Evolutionary conservation across 2,888 invertebrate genomes (phyloP).

Genomic region (Polia nebulosa): DNA sequence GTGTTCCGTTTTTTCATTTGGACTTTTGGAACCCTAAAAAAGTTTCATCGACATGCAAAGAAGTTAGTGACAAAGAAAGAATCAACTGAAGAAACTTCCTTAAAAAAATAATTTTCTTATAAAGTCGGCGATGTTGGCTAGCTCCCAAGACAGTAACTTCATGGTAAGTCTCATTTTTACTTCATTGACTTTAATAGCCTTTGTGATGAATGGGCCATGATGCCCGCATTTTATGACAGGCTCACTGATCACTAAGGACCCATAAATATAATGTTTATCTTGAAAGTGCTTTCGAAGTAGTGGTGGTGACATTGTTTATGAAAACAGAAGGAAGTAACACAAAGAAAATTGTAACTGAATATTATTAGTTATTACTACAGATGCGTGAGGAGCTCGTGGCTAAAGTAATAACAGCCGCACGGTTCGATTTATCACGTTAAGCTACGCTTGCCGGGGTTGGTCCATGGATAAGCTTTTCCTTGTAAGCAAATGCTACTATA

Average conservation of each 20-base stretch:
- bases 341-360: neutral
- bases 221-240: neutral
- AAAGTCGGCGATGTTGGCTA: neutral
- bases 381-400: too few relatives aligned
- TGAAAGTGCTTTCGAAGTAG: neutral
- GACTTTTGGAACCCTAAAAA: too few relatives aligned
- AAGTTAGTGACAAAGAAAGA: neutral
- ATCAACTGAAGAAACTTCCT: neutral
- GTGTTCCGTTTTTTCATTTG: too few relatives aligned
- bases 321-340: neutral
- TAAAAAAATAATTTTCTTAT: neutral
- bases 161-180: conserved; percentile 12
- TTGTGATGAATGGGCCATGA: conserved; percentile 1
- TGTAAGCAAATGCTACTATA: too few relatives aligned
- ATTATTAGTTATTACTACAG: too few relatives aligned
- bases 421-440: too few relatives aligned
- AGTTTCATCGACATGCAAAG: neutral
- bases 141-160: neutral
- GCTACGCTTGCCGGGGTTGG: too few relatives aligned
- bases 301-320: conserved; percentile 1
- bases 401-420: too few relatives aligned
- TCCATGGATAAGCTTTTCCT: too few relatives aligned
- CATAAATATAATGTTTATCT: conserved; percentile 18
- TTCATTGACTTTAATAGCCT: conserved; percentile 19
- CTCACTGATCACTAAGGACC: neutral